Percentiles rank a stretch among this genome's conserved stretches.
phyloP scores from a whole-genome alignment of 2,797 vertebrate genomes.

The Linurgus olivaceus region DNA sequence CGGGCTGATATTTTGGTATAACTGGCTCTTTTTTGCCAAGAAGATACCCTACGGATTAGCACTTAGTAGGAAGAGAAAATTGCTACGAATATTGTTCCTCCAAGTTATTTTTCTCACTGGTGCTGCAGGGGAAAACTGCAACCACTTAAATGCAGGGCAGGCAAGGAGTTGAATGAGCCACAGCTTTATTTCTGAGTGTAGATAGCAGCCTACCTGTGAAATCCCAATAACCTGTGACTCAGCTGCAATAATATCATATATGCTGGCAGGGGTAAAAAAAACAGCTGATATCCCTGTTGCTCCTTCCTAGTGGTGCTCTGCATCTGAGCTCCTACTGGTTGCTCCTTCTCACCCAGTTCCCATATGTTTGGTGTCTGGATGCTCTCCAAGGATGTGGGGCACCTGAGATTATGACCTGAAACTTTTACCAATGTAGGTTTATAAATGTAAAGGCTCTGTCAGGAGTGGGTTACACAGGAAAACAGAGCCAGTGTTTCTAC shows the following conservation, averaged over 20 bases:
- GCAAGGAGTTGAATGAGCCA: neutral
- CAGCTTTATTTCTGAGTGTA: neutral
- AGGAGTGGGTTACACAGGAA: neutral
- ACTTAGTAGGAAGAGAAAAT: neutral
- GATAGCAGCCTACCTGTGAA: neutral
- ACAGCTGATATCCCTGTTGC: neutral
- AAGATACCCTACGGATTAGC: neutral
- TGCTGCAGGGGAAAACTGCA: neutral
- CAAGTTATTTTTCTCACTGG: neutral
- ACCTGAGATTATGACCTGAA: neutral
- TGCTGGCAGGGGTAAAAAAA: neutral
- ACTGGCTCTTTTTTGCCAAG: neutral
- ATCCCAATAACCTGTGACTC: fast-evolving
- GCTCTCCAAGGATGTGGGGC: neutral
- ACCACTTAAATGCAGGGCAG: neutral
- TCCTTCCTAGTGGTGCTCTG: neutral
- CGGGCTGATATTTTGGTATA: neutral
- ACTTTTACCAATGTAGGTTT: neutral
- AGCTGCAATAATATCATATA: neutral
- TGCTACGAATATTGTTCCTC: neutral
- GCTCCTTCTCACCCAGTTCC: neutral
- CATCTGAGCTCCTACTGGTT: neutral
- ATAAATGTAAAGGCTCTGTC: neutral
- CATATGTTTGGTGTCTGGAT: neutral
- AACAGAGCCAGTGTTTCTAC: neutral